Evolutionary conservation across 2,113 vertebrate genomes (phyloP), one percentile per base, ranked within the genome.

Genomic region (Silurus meridionalis): DNA sequence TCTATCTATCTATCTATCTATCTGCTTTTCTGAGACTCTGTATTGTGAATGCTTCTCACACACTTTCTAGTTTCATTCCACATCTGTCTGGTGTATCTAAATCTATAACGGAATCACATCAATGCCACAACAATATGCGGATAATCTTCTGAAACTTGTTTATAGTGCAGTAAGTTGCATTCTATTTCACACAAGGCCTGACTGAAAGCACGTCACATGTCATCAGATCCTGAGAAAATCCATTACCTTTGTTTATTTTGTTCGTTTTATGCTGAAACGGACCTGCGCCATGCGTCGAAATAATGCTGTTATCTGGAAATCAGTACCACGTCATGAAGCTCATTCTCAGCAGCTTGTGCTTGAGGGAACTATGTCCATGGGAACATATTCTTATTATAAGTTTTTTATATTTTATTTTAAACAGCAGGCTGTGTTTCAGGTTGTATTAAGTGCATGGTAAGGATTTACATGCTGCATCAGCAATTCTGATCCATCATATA

Each of bases 231-330:
- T 23, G 72, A 78, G 25, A 48, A 58, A 80, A 80, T 52, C 84
- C 28, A 67, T 80, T 69, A 58, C 77, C 13, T 17, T 23, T 66
- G 37, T 66, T 80, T 80, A 69, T 60, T 80, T 60, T 28, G 71
- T 80, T 80, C 46, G 15, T 80, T 85, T 85, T 69, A 66, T 85
- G 19, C 28, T 8, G 46, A 37, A 60, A 80, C 19, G 5, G 53
- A 79, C 15, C 46, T 19, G 74, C 46, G 52, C n/a, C 37, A 58
- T 71, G n/a, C 67, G 10, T 58, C 52, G 25, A 21, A 25, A 37
- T 50, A 9, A 48, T 37, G 50, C 74, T 66, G 74, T 15, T 74
- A 57, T 79, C 19, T 67, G 48, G 5, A 80, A 50, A 28, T 63
- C 52, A 13, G 48, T 58, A 48, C 72, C 64, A 52, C 58, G 64